Base-by-base conservation (phyloP, 2,113 vertebrate species). In the Rana temporaria region DNA sequence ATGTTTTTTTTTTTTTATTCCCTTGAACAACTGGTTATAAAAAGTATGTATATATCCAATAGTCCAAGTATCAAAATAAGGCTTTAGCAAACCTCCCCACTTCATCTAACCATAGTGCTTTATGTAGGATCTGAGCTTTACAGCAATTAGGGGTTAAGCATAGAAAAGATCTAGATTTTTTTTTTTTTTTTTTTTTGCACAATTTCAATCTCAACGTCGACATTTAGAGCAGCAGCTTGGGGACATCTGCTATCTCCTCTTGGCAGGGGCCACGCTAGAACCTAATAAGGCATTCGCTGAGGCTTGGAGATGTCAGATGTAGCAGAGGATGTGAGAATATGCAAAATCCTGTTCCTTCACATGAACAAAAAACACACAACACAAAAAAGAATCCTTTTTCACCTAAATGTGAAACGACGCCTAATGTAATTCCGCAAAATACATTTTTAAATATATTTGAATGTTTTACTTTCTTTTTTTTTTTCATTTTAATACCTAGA, bases 201-300 rank as follows among this genome's bases (percentile, higher is more conserved):
- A 57, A 60, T 60, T 75, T 75, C 72, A 42, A 78, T 22, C 68
- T 53, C 22, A 26, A 52, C 70, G 24, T 60, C 48, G 34, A 64
- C 70, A 52, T 20, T 38, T 56, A 55, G 62, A 65, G 62, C 48
- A 57, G 80, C 63, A 82, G 70, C 71, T 57, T 73, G 60, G 71
- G 70, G 70, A 75, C 70, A 82, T 82, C 80, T 82, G 80, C 48
- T 82, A 66, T 24, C 60, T 82, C 60, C 66, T 30, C 62, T 82
- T 74, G 79, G 69, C 69, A 82, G 60, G 53, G 71, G 42, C 70
- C 71, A 82, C 24, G 16, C 70, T 63, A 63, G 72, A 74, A 74
- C 70, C 60, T 82, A 82, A 82, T 82, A 82, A 82, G 64, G 62
- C 62, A 74, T 82, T 82, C 70, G 65, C 42, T 82, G 62, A 82